A percentile compares a stretch with the other conserved stretches of the same genome.
Conservation (phyloP, 2,797 vertebrate genomes). For the Pseudocheirus occidentalis region DNA sequence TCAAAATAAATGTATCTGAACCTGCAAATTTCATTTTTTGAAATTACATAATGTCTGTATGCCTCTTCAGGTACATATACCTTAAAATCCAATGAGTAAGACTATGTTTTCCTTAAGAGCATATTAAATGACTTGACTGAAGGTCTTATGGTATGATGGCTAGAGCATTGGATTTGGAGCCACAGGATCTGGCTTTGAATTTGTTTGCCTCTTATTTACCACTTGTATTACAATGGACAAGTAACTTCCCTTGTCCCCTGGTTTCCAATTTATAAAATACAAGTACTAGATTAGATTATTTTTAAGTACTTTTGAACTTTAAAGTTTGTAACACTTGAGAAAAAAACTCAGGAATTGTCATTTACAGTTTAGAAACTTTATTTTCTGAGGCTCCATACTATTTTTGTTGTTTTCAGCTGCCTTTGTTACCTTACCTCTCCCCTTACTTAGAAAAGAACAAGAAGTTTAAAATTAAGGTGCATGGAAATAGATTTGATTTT, state of each 20-base stretch:
- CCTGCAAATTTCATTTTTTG: not conserved
- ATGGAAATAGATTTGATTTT: conserved; percentile 16
- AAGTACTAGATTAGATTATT: not conserved
- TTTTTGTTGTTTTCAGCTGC: not conserved
- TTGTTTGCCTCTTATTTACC: not conserved
- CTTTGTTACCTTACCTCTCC: not conserved
- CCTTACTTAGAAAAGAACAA: not conserved
- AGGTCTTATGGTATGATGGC: not conserved
- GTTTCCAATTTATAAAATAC: conserved; percentile 53
- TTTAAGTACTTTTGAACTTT: not conserved
- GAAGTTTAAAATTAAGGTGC: conserved; percentile 17
- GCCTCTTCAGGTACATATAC: not conserved
- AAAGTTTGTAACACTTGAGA: not conserved
- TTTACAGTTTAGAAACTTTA: conserved; percentile 29
- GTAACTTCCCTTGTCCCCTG: conserved; percentile 20
- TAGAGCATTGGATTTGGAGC: not conserved
- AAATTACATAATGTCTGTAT: not conserved
- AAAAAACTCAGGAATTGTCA: not conserved
- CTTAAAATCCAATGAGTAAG: not conserved
- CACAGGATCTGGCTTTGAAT: not conserved
- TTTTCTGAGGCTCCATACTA: not conserved
- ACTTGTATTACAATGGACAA: not conserved
- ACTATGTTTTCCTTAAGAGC: not conserved
- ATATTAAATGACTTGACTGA: not conserved
- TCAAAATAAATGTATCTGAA: not conserved